Conservation (phyloP, 2,797 vertebrate species). For the Gymnodraco acuticeps region DNA sequence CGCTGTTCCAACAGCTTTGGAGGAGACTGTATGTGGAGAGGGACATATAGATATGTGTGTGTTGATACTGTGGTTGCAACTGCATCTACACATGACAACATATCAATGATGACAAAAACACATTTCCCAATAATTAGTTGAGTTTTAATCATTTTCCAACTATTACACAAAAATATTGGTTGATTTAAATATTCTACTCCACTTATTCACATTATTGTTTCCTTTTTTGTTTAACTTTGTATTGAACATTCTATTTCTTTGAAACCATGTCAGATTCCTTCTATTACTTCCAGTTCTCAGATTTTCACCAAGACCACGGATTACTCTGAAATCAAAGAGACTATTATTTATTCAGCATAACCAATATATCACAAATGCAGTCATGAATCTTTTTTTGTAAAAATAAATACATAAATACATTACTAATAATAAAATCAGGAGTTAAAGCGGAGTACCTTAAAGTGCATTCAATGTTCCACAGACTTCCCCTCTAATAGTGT, state of each 20-base stretch:
- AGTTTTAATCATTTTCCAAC: slow-evolving; percentile 1
- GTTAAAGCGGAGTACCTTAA: slow-evolving; percentile 65
- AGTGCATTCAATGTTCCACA: slow-evolving; percentile 71
- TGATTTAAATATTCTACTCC: slow-evolving; percentile 1
- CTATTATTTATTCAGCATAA: slow-evolving; percentile 9
- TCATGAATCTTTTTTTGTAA: not conserved
- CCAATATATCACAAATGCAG: slow-evolving; percentile 20
- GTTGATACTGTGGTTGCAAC: too few relatives aligned
- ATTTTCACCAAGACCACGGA: not conserved
- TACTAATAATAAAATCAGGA: slow-evolving; percentile 7
- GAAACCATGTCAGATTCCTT: too few relatives aligned
- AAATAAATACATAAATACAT: slow-evolving; percentile 54
- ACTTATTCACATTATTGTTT: not conserved
- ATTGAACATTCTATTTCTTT: not conserved
- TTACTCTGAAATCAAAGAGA: not conserved
- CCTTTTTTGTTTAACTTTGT: not conserved
- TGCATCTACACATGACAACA: not conserved
- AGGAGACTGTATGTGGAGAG: too few relatives aligned
- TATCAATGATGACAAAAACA: slow-evolving; percentile 2
- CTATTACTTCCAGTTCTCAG: not conserved
- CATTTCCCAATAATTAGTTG: not conserved
- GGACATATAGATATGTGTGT: too few relatives aligned
- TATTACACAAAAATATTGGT: not conserved
- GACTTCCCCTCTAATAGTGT: slow-evolving; percentile 22
- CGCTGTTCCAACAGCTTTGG: too few relatives aligned